Evolutionary conservation across 2,797 vertebrate species (phyloP), one percentile per base, ranked within the genome.

Genomic region (Helostoma temminkii): DNA sequence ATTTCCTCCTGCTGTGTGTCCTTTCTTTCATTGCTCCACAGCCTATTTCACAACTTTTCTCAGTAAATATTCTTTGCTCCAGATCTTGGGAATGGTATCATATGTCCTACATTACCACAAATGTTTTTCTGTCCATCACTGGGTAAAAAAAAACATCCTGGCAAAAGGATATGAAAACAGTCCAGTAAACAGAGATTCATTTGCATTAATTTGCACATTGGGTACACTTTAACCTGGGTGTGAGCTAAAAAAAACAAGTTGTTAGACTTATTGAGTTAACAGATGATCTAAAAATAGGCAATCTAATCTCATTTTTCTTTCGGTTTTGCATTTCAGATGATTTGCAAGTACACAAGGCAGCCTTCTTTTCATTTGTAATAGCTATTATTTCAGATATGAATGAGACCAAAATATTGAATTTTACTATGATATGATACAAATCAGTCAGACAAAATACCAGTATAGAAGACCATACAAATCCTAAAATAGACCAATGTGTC

Each of bases 291-390:
- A 11, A 47, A 63, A 36, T 42, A 70, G 36, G 24, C 7, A 21
- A 21, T 36, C 26, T 10, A 1, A 0, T 70, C 28, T 36, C 41
- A 3, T 41, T 53, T 71, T 45, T 42, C 25, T 64, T 26, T 62
- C 25, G 30, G 36, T 69, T 11, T 75, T 73, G 49, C 24, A 28
- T 52, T 69, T 68, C 37, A 34, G 25, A 58, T 39, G 19, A 32
- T 55, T 34, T 41, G 28, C 15, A 68, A 32, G 32, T 39, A 25
- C 1, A n/a, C 5, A 11, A 62, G 22, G 2, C 9, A 4, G 56
- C 3, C 19, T 46, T 49, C 19, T 39, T 9, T 63, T 63, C 25
- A 58, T 62, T 32, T 64, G 46, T 59, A 12, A 39, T 12, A 28
- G 9, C 34, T 43, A 19, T 49, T 70, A 66, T 47, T 47, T 39